Percentiles rank a stretch among this genome's conserved stretches.
These are phyloP conservation scores for Callithrix jacchus DNA, from an alignment of 2,113 vertebrate genomes.

Conservation along the genomic window DNA sequence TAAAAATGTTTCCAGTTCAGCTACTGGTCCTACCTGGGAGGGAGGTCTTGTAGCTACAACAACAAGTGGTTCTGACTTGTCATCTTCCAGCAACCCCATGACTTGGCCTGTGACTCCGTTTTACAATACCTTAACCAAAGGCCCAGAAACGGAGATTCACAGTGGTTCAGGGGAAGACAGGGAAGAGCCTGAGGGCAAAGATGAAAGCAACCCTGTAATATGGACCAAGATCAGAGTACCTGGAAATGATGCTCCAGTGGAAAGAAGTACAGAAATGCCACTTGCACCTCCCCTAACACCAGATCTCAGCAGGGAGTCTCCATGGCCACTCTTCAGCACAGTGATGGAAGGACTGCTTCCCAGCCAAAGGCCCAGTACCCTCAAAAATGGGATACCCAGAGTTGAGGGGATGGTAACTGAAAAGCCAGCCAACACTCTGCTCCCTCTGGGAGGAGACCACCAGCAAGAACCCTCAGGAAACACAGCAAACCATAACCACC, in stretches of 20 bases:
- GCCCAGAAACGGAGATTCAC: slow-evolving; percentile 65
- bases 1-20: slow-evolving; percentile 33
- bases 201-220: slow-evolving; percentile 50
- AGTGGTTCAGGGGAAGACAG: slow-evolving; percentile 71
- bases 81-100: slow-evolving; percentile 53
- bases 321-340: background rate
- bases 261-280: background rate
- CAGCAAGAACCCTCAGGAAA: background rate
- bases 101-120: slow-evolving; percentile 72
- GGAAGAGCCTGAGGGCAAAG: slow-evolving; percentile 1
- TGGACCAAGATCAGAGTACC: slow-evolving; percentile 56
- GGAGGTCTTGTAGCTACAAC: slow-evolving; percentile 17
- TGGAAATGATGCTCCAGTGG: background rate
- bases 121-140: slow-evolving; percentile 74
- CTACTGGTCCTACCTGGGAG: background rate
- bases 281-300: background rate
- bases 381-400: slow-evolving; percentile 36
- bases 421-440: background rate
- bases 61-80: background rate
- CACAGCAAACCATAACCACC: slow-evolving; percentile 48
- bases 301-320: background rate
- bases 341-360: background rate
- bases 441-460: background rate
- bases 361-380: background rate
- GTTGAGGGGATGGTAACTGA: slow-evolving; percentile 12